Percentiles rank a stretch among this genome's conserved stretches.
Evolutionary conservation across 2,888 invertebrate species (phyloP).

Genomic region (Drosophila gaucha): DNA sequence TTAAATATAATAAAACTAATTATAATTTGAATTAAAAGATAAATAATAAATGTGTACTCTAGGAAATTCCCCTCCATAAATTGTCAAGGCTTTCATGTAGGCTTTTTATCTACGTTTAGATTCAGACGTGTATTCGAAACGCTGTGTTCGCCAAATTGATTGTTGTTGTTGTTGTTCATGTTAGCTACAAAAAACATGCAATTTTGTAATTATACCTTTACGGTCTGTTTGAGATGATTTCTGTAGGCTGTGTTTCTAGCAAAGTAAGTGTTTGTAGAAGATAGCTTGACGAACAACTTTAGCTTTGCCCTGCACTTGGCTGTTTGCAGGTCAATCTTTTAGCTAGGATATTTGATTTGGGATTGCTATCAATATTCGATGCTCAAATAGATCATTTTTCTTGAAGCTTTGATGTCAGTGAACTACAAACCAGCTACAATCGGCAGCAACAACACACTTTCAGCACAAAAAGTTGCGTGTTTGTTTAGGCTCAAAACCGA

Average conservation of each 20-base stretch:
- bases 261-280: neutral
- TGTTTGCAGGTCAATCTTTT: too few species aligned
- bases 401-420: conserved; percentile 43
- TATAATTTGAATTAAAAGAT: neutral
- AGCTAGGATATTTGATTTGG: conserved; percentile 18
- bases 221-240: conserved; percentile 68
- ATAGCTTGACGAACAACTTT: neutral
- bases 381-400: conserved; percentile 34
- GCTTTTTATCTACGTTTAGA: conserved; percentile 55
- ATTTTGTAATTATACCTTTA: conserved; percentile 74
- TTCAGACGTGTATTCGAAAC: conserved; percentile 23
- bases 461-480: conserved; percentile 60
- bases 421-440: conserved; percentile 40
- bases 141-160: conserved; percentile 49
- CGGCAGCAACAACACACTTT: neutral
- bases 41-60: neutral
- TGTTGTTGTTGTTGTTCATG: conserved; percentile 56
- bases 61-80: conserved; percentile 3
- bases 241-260: conserved; percentile 10
- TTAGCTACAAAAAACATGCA: conserved; percentile 67
- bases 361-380: too few species aligned
- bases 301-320: conserved; percentile 4
- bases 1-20: neutral
- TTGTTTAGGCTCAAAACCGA: conserved; percentile 63
- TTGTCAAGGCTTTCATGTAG: conserved; percentile 51